Conservation (phyloP, 2,113 vertebrate species). For the Phocoena sinus region DNA sequence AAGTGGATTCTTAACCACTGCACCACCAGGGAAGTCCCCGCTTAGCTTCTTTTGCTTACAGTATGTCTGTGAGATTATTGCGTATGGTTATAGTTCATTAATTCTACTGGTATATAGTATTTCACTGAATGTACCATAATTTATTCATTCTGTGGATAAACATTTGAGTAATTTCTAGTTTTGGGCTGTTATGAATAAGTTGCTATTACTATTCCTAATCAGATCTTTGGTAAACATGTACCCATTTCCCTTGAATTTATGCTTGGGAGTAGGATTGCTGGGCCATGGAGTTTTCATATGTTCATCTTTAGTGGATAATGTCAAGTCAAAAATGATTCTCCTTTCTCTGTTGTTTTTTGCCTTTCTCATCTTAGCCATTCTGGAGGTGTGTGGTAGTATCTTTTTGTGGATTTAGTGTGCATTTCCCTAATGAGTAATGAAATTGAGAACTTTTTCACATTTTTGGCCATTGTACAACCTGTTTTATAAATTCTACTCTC, state of each 20-base stretch:
- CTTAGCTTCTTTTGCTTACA: not conserved
- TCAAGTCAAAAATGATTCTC: not conserved
- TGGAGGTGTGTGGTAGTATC: not conserved
- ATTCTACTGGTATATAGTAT: not conserved
- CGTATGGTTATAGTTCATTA: not conserved
- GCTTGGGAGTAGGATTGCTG: not conserved
- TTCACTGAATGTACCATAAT: not conserved
- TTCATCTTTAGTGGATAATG: not conserved
- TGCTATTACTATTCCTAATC: not conserved
- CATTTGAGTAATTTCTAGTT: not conserved
- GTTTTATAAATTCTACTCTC: not conserved
- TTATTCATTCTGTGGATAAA: not conserved
- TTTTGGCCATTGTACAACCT: not conserved
- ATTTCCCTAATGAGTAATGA: not conserved
- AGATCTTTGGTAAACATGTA: not conserved
- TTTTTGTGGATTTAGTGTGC: not conserved
- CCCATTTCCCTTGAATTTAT: not conserved
- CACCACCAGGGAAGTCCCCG: not conserved
- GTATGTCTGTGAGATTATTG: not conserved
- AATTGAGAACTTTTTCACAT: not conserved
- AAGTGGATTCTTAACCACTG: too few relatives aligned
- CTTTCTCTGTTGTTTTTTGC: not conserved
- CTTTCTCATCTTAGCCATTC: not conserved
- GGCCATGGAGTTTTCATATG: not conserved
- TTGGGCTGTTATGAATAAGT: not conserved